Evolutionary conservation across 2,797 vertebrate genomes (phyloP).

Genomic region (Silurus aristotelis): DNA sequence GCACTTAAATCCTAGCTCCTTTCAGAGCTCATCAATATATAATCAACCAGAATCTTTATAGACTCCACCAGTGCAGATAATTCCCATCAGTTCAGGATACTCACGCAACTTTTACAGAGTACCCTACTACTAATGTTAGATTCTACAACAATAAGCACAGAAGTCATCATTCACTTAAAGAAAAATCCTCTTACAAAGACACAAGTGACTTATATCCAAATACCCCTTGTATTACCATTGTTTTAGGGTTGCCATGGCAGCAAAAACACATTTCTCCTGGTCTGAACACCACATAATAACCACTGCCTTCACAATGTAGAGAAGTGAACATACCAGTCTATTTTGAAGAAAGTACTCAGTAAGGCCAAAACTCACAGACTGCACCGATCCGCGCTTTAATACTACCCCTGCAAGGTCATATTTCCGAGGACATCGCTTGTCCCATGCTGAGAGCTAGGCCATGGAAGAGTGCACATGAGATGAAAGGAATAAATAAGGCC

Average conservation of each 20-base stretch:
- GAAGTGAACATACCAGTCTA: not conserved
- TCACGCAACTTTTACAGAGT: not conserved
- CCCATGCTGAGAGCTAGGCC: not conserved
- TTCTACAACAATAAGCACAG: not conserved
- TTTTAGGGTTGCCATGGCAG: not conserved
- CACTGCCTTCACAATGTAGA: not conserved
- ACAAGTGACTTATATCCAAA: not conserved
- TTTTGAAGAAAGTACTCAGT: not conserved
- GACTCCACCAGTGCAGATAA: not conserved
- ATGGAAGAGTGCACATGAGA: not conserved
- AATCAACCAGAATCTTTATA: not conserved
- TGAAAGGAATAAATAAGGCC: not conserved
- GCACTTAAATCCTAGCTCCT: not conserved
- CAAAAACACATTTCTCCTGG: not conserved
- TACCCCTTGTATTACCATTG: not conserved
- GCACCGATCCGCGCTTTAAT: no score
- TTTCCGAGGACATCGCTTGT: not conserved
- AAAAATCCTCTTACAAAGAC: not conserved
- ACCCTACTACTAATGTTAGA: not conserved
- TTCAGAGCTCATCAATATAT: not conserved
- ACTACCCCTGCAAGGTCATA: not conserved
- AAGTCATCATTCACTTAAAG: not conserved
- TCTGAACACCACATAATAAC: not conserved
- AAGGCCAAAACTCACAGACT: not conserved
- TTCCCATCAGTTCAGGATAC: not conserved